phyloP scores from a whole-genome alignment of 2,113 vertebrate species.

The Lucifuga dentata region DNA sequence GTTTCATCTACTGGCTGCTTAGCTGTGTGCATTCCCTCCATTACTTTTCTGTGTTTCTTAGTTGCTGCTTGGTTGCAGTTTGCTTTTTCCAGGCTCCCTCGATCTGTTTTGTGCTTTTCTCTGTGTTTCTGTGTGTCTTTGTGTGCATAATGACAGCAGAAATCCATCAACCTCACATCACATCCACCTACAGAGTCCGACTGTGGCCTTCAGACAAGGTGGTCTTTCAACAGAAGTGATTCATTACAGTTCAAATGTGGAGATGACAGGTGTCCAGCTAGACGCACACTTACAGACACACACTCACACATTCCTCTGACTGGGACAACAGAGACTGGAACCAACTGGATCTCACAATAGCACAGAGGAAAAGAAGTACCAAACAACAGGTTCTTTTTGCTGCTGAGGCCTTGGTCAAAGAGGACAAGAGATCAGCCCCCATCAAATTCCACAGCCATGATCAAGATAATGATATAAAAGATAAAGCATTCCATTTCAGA shows the following conservation, averaged over 20 bases:
- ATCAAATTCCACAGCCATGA: constrained; percentile 74
- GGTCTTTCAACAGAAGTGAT: constrained; percentile 10
- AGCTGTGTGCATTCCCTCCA: constrained; percentile 18
- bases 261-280: not conserved
- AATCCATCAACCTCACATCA: not conserved
- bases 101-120: constrained; percentile 31
- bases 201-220: not conserved
- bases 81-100: constrained; percentile 19
- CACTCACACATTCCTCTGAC: constrained; percentile 33
- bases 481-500: constrained; percentile 16
- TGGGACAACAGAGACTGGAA: constrained; percentile 42
- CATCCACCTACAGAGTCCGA: constrained; percentile 1
- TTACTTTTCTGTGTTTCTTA: constrained; percentile 37
- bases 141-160: not conserved
- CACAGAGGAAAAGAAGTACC: constrained; percentile 70
- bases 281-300: constrained; percentile 6
- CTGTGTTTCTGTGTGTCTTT: constrained; percentile 4
- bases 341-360: constrained; percentile 62
- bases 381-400: constrained; percentile 77
- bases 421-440: constrained; percentile 60
- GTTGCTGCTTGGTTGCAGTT: constrained; percentile 44
- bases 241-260: constrained; percentile 27
- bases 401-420: constrained; percentile 54
- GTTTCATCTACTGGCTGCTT: constrained; percentile 41
- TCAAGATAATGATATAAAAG: not conserved